Base-by-base conservation (phyloP, 2,888 invertebrate genomes). In the Boloria euphrosyne region DNA sequence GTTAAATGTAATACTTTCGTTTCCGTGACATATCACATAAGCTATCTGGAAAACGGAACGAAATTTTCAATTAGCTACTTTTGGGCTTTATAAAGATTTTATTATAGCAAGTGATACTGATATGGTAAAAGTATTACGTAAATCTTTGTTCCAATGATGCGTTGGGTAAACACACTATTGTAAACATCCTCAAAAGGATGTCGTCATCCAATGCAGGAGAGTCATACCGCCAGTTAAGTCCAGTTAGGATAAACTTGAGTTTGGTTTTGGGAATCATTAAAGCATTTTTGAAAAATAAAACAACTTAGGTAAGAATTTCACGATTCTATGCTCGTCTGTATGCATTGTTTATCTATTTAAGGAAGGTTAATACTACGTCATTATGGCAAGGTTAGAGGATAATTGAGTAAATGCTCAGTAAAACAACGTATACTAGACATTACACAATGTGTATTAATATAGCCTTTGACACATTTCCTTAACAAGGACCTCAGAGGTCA, bases 391-490 rank as follows among this genome's bases (percentile, higher is more conserved):
- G 69, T 68, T 65, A 50, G 47, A 52, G 58, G 62, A 61, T 63
- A 70, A 63, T 61, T 68, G 57, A 47, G 61, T 18, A 38, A 60
- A 69, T 55, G 65, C 55, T 53, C 65, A 60, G 68, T 62, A 66
- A 66, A 67, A 69, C 43, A 63, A 55, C 18, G 31, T 57, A 3
- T 18, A 59, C 49, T 54, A 64, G 65, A 31, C 38, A 51, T 10
- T 62, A 54, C 16, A 49, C 46, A 52, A 31, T 47, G 27, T 31
- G 16, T 31, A 47, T 44, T 55, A 66, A 66, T 59, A 65, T 60
- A 27, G 70, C 59, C 72, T 57, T 72, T 69, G 67, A 72, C 68
- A 70, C 55, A 62, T 49, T 62, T 62, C 6, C 31, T 65, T 61
- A 47, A 27, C 31, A 54, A 63, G 54, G 55, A 65, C 53, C 38